Conservation (phyloP, 2,113 vertebrate species). For the Platycercus adscitus region DNA sequence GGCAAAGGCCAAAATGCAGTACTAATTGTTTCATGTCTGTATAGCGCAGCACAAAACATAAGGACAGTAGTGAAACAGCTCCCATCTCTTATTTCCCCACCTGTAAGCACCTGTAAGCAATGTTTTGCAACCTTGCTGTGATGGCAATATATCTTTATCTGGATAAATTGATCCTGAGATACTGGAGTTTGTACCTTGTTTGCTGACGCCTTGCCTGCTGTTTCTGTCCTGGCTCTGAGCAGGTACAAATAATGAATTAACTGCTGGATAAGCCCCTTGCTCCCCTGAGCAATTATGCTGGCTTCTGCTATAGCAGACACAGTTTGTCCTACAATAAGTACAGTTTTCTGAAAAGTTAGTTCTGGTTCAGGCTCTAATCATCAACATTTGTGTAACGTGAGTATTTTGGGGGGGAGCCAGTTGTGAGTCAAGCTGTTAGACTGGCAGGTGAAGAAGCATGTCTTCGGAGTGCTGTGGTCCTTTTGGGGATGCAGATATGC, state of each 20-base stretch:
- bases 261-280: slow-evolving; percentile 29
- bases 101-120: not conserved
- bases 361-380: slow-evolving; percentile 20
- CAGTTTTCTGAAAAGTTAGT: slow-evolving; percentile 40
- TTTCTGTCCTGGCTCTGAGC: slow-evolving; percentile 19
- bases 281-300: slow-evolving; percentile 60
- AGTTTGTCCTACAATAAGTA: slow-evolving; percentile 49
- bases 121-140: not conserved
- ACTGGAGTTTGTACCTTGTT: slow-evolving; percentile 5
- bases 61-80: not conserved
- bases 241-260: slow-evolving; percentile 63
- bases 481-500: not conserved
- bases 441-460: accelerated
- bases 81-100: not conserved
- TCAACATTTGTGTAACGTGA: not conserved
- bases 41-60: not conserved
- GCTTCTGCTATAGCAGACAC: slow-evolving; percentile 31
- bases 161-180: slow-evolving; percentile 31
- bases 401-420: not conserved
- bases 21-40: not conserved
- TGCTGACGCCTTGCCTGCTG: slow-evolving; percentile 8
- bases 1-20: not conserved
- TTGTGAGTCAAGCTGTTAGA: not conserved
- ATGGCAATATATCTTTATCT: slow-evolving; percentile 29
- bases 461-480: accelerated